These are phyloP conservation scores for Leucophora obtusa DNA, from an alignment of 2,888 invertebrate species.

Conservation along the genomic window DNA sequence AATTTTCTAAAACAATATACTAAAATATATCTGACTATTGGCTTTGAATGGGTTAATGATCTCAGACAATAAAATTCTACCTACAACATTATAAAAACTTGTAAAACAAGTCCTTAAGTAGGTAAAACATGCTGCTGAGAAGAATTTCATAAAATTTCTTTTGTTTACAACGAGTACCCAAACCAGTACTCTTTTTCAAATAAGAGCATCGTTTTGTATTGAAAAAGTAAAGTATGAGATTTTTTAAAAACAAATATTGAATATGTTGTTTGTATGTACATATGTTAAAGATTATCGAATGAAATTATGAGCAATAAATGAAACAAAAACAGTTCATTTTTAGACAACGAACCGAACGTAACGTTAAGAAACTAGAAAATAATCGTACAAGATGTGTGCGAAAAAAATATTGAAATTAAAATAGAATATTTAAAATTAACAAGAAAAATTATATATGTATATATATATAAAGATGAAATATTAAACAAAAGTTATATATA, in stretches of 20 bases:
- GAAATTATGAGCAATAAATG: constrained; percentile 21
- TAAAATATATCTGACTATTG: constrained; percentile 15
- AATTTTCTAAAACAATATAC: background rate
- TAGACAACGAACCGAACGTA: constrained; percentile 62
- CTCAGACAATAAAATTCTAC: constrained; percentile 14
- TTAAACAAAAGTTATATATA: constrained; percentile 25
- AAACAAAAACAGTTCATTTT: constrained; percentile 66
- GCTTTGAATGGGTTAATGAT: constrained; percentile 32
- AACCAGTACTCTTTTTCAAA: background rate
- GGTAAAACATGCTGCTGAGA: background rate
- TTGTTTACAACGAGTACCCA: constrained; percentile 19
- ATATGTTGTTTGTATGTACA: background rate
- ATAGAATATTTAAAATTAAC: constrained; percentile 35
- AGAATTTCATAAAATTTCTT: constrained; percentile 6
- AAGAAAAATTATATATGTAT: background rate
- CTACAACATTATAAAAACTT: background rate
- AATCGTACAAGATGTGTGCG: constrained; percentile 39
- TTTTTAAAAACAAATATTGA: background rate
- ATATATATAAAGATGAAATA: constrained; percentile 20
- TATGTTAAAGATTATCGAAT: constrained; percentile 4
- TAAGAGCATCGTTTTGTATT: background rate
- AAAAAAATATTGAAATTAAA: constrained; percentile 52
- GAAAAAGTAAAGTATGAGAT: background rate
- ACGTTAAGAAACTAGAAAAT: constrained; percentile 28
- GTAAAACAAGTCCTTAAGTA: background rate